These are phyloP conservation scores for Asteroscopus sphinx DNA, from an alignment of 2,888 invertebrate species.

Conservation along the genomic window DNA sequence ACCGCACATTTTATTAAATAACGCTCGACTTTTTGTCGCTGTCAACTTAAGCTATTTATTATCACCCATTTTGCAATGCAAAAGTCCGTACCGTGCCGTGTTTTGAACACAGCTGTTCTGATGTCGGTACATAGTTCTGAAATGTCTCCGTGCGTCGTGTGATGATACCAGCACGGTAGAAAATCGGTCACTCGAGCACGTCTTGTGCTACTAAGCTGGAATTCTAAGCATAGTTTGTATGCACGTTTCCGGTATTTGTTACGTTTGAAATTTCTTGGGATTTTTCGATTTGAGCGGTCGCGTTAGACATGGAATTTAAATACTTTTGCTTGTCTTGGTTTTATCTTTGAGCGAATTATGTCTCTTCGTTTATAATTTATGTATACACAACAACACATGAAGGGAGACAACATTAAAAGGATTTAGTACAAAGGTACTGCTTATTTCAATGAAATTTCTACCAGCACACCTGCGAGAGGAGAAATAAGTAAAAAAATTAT, in stretches of 20 bases:
- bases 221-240: constrained; percentile 62
- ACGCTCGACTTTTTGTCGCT: constrained; percentile 9
- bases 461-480: too few species aligned
- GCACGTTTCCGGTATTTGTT: constrained; percentile 60
- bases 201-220: constrained; percentile 61
- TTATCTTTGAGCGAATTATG: too few species aligned
- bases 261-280: constrained; percentile 52
- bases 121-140: constrained; percentile 68
- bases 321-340: constrained; percentile 7
- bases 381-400: too few species aligned
- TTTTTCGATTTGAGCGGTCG: constrained; percentile 41
- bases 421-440: too few species aligned
- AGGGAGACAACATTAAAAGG: too few species aligned
- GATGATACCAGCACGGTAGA: constrained; percentile 58
- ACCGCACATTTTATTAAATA: constrained; percentile 26
- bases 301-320: constrained; percentile 47
- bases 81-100: constrained; percentile 12
- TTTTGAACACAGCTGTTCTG: constrained; percentile 64
- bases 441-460: too few species aligned
- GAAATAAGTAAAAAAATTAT: too few species aligned
- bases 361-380: too few species aligned
- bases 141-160: constrained; percentile 58
- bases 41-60: constrained; percentile 25
- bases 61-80: constrained; percentile 11
- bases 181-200: constrained; percentile 71